A percentile compares a stretch with the other conserved stretches of the same genome.
phyloP scores from a whole-genome alignment of 1,140 invertebrate species.

The Linepithema humile region DNA sequence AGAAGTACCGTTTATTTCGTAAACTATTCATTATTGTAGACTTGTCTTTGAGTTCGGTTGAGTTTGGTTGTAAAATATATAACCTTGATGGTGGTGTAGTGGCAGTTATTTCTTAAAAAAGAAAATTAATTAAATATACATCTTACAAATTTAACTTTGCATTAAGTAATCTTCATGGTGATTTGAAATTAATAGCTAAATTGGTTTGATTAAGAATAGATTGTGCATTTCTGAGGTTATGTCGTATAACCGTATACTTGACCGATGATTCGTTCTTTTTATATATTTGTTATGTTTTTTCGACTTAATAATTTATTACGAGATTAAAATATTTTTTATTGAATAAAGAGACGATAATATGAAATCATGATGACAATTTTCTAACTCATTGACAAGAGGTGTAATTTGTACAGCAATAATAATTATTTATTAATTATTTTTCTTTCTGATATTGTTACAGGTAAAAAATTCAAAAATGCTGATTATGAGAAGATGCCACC shows the following conservation, averaged over 20 bases:
- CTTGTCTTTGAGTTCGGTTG: not conserved
- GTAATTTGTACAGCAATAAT: not conserved
- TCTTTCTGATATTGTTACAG: slow-evolving; percentile 42
- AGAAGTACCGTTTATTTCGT: not conserved
- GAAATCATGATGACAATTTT: too few species aligned
- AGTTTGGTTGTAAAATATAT: not conserved
- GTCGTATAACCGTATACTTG: not conserved
- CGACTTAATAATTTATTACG: not conserved
- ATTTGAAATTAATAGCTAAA: not conserved
- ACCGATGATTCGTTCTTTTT: not conserved
- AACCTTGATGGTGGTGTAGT: not conserved
- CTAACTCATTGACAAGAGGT: not conserved
- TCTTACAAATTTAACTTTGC: not conserved
- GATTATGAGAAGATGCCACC: slow-evolving; percentile 58
- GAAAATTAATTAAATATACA: not conserved
- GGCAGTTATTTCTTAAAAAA: not conserved
- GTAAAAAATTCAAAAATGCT: slow-evolving; percentile 61
- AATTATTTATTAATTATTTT: not conserved
- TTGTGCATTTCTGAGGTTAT: not conserved
- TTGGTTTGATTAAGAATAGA: not conserved
- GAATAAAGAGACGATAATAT: not conserved
- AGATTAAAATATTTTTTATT: not conserved
- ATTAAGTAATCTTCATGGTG: not conserved
- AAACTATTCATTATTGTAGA: not conserved
- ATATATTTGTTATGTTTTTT: too few species aligned